Evolutionary conservation across 2,888 invertebrate species (phyloP), one percentile per base, ranked within the genome.

Genomic region (Drosophila incognita): DNA sequence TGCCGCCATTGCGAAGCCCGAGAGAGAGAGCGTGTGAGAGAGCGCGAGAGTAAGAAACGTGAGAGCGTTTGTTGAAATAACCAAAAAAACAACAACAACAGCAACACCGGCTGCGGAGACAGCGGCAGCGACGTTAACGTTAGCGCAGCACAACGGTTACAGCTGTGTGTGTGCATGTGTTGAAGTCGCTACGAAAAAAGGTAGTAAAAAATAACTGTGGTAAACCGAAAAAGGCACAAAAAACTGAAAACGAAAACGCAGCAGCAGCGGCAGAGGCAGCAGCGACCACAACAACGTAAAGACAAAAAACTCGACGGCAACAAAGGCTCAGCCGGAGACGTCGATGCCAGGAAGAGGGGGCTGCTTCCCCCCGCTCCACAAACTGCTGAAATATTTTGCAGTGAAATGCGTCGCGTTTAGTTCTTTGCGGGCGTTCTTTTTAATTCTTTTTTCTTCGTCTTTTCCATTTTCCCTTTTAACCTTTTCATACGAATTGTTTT

Each of bases 161-260:
- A 69, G 72, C 70, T 74, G 74, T 76, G 64, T 79, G 68, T 29
- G 61, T 74, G 38, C 65, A 42, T 66, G 54, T 74, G 53, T 69
- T 52, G 36, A 64, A 68, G 70, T 40, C 88, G 84, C 89, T 89
- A 83, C 87, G 89, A 81, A 87, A 90, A 87, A 87, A 87, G 81
- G 90, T 90, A 90, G 90, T 90, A 87, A 87, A 90, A 87, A 87
- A 87, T 90, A 87, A 89, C 89, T 90, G 87, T 90, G 87, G 87
- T 87, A 90, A 87, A 89, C 90, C 87, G 67, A 90, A 90, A 87
- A 87, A 87, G 81, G 87, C 87, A 90, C 79, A 87, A 89, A 90
- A 89, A 90, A 88, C 67, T 81, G 83, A 88, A 90, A 90, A 86
- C 81, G 86, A 87, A 90, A 86, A 86, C 79, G 89, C 78, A 83